These are phyloP conservation scores for pig (Sus scrofa) DNA, from an alignment of 2,113 vertebrate genomes.

Conservation along the genomic window T2T-Sscrofa CM000821.6:42795501-42796000, in stretches of 20 bases:
- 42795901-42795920: not conserved
- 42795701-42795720: fast-evolving
- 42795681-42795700: not conserved
- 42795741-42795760: fast-evolving
- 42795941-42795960: fast-evolving
- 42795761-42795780: not conserved
- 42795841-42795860: conserved; percentile 46
- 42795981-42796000: not conserved
- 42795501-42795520: conserved; percentile 78
- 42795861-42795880: not conserved
- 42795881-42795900: not conserved
- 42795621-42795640: not conserved
- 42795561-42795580: conserved; percentile 66
- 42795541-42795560: conserved; percentile 80
- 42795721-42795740: not conserved
- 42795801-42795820: not conserved
- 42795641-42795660: not conserved
- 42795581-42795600: conserved; percentile 76
- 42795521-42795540: conserved; percentile 82
- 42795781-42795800: fast-evolving
- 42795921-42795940: conserved; percentile 28
- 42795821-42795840: conserved; percentile 18
- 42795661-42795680: not conserved
- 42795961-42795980: not conserved
- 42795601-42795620: conserved; percentile 64